Evolutionary conservation across 2,797 vertebrate genomes (phyloP), one percentile per base, ranked within the genome.

Genomic region (Thamnophis elegans): DNA sequence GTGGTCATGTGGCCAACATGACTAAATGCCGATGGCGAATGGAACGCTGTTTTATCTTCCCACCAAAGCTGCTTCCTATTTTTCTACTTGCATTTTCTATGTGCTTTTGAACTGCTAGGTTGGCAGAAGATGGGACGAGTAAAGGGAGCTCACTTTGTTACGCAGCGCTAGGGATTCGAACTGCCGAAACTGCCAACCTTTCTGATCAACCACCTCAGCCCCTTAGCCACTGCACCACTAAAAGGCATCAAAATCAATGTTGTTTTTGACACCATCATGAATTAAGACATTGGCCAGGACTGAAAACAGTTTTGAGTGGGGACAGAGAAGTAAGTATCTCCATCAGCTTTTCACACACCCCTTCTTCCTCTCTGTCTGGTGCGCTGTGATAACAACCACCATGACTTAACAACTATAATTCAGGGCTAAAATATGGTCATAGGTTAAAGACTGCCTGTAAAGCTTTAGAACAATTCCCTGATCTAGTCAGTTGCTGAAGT

Each of bases 391-490:
- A n/a, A n/a, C 62, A 16, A 32, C 28, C 28, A 68, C 62, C 62
- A 68, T 68, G 65, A 32, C 14, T 68, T 42, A 42, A 32, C 14
- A 6, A 68, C 65, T 14, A 68, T 18, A 68, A 68, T 36, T 32
- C n/a, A 18, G n/a, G 65, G 65, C n/a, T 73, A 65, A 73, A 73
- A 73, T 36, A 36, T 73, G n/a, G 2, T 36, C n/a, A 65, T 36
- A 36, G 16, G n/a, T 73, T 14, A 73, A 73, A n/a, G 65, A 73
- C 32, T 36, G 36, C 55, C 36, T 60, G 20, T 32, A 16, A 89
- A 90, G 92, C 91, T 93, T 92, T 92, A 85, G 91, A 94, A 88
- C 14, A 55, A 55, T 14, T 14, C 26, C 36, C 78, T 65, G n/a
- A n/a, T n/a, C 59, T 51, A 6, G 51, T 87, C 92, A 93, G 93